A percentile compares a stretch with the other conserved stretches of the same genome.
Conservation (phyloP, 2,113 vertebrate species). For the Probosciger aterrimus region DNA sequence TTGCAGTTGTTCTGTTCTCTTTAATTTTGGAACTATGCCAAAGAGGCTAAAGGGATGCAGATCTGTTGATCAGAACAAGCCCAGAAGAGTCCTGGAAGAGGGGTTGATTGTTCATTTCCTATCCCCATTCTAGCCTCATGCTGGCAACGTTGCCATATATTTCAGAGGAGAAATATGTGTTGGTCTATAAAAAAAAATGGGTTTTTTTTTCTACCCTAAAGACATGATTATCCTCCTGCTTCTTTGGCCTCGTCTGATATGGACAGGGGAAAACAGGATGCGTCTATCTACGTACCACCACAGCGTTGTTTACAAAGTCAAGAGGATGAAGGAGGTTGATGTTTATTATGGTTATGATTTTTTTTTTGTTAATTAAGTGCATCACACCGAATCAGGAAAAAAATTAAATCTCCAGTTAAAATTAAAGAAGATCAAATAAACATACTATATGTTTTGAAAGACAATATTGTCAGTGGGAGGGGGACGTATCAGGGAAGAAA, state of each 20-base stretch:
- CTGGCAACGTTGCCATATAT: neutral
- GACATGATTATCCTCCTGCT: neutral
- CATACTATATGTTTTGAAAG: neutral
- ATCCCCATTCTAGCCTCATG: neutral
- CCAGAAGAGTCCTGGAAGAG: conserved; percentile 6
- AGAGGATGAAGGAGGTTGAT: neutral
- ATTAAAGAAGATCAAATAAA: conserved; percentile 7
- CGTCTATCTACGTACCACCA: neutral
- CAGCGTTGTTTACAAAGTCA: neutral
- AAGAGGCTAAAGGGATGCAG: neutral
- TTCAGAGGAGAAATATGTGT: conserved; percentile 23
- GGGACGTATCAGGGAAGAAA: neutral
- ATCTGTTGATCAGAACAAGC: neutral
- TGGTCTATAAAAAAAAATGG: neutral
- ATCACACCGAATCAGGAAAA: conserved; percentile 1
- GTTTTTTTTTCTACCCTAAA: neutral
- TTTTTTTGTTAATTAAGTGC: neutral
- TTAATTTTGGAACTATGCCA: neutral
- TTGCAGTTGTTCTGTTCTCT: neutral
- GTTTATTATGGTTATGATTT: neutral
- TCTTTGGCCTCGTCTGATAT: neutral
- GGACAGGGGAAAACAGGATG: neutral
- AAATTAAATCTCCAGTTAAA: neutral
- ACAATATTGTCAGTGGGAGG: neutral
- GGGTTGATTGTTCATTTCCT: neutral